Base-by-base conservation (phyloP, 2,888 invertebrate species). In the Micropterix aruncella region DNA sequence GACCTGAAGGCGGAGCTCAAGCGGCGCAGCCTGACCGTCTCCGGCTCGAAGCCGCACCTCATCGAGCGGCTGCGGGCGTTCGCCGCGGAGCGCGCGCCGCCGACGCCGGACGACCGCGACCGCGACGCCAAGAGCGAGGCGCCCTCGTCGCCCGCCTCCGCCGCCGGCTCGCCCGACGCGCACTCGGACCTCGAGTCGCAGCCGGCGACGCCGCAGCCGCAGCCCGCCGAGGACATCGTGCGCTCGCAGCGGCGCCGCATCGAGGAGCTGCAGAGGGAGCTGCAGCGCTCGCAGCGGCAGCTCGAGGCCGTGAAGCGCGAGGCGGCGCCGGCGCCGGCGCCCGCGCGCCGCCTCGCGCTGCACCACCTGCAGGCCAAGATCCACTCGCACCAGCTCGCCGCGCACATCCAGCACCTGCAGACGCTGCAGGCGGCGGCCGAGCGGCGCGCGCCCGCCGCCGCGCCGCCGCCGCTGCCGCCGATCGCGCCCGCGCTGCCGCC, bases 1-100 rank as follows among this genome's bases (percentile, higher is more conserved):
- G 95, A 96, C 60, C 72, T 96, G 52, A 93, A 94, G 61, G 86
- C 87, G 46, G 95, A 96, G 61, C 77, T 95, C 54, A 96, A 95
- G 63, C 84, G 89, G 46, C 79, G 96, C 41, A 94, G 87, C 62
- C 70, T 97, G 47, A 91, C 95, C 3, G 96, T 97, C 1, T 95
- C 95, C 9, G 96, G 96, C 0, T 85, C 95, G 0, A 97, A 97
- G 60, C 92, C 94, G 5, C 92, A 94, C 59, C 68, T 97, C 38
- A 87, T 97, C 46, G 94, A 96, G 60, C 77, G 96, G 38, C 68
- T 96, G 45, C 85, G 87, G 51, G 87, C 85, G 1, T 87, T 78
- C 60, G 56, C 75, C 42, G 56, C 71, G 1, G 66, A 66, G 41
- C 63, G 70, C 3, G 63, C 73, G 52, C 66, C 65, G 16, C 74